These are phyloP conservation scores for Grus americana DNA, from an alignment of 2,113 vertebrate genomes.

Conservation along the genomic window DNA sequence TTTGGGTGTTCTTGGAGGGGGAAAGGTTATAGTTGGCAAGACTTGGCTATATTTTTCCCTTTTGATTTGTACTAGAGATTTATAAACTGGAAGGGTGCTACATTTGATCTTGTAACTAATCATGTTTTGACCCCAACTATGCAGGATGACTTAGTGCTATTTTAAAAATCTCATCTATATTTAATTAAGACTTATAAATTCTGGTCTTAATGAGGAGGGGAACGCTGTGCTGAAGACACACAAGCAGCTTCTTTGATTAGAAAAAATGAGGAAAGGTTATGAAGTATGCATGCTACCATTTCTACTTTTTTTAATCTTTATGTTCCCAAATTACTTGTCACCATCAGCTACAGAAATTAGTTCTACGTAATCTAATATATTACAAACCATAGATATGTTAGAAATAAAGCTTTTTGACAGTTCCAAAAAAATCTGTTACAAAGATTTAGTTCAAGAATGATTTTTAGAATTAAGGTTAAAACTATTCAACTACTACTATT, in stretches of 20 bases:
- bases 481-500: not conserved
- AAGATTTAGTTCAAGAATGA: not conserved
- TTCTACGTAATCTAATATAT: not conserved
- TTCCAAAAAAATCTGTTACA: not conserved
- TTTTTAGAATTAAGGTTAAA: not conserved
- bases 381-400: not conserved
- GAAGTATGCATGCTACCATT: not conserved
- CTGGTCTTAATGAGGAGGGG: not conserved
- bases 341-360: not conserved
- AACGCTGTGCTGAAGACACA: not conserved
- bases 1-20: not conserved
- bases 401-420: not conserved
- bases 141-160: not conserved
- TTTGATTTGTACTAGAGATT: not conserved
- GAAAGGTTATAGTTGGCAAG: not conserved
- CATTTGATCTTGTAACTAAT: not conserved
- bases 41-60: not conserved
- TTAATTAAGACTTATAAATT: constrained; percentile 38
- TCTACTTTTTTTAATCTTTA: not conserved
- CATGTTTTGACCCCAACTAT: not conserved
- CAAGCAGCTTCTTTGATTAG: not conserved
- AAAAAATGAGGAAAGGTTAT: constrained; percentile 24
- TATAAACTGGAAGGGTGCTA: not conserved
- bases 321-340: not conserved
- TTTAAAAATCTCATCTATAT: constrained; percentile 40